phyloP scores from a whole-genome alignment of 2,888 invertebrate genomes.

The Agrotis clavis region DNA sequence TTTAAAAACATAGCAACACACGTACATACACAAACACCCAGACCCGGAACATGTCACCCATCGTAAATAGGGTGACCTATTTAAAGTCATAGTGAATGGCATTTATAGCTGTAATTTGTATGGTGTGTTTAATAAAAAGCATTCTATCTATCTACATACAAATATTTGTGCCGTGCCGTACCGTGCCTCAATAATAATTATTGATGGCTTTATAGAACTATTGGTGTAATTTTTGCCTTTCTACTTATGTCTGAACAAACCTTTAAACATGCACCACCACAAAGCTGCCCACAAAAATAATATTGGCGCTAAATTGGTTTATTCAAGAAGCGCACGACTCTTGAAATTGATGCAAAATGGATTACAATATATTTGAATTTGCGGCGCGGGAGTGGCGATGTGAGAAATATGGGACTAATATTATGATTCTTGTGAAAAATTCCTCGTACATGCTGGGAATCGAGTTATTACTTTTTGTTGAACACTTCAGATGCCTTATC shows the following conservation, averaged over 20 bases:
- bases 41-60: too few relatives aligned
- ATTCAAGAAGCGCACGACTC: constrained; percentile 28
- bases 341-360: constrained; percentile 38
- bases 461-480: constrained; percentile 32
- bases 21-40: too few relatives aligned
- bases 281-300: constrained; percentile 19
- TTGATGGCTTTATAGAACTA: neutral
- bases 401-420: constrained; percentile 21
- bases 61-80: too few relatives aligned
- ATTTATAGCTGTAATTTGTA: too few relatives aligned
- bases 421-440: constrained; percentile 27
- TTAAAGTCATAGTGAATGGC: too few relatives aligned
- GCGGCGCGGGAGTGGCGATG: constrained; percentile 16
- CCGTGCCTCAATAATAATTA: too few relatives aligned
- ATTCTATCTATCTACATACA: too few relatives aligned
- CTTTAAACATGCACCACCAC: neutral
- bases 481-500: constrained; percentile 18
- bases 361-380: constrained; percentile 44
- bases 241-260: neutral
- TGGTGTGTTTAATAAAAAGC: too few relatives aligned
- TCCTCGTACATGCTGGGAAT: constrained; percentile 21
- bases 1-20: too few relatives aligned
- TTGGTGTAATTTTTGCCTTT: neutral
- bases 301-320: constrained; percentile 41
- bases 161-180: too few relatives aligned